These are phyloP conservation scores for Heliornis fulica DNA, from an alignment of 2,113 vertebrate species.

Conservation along the genomic window DNA sequence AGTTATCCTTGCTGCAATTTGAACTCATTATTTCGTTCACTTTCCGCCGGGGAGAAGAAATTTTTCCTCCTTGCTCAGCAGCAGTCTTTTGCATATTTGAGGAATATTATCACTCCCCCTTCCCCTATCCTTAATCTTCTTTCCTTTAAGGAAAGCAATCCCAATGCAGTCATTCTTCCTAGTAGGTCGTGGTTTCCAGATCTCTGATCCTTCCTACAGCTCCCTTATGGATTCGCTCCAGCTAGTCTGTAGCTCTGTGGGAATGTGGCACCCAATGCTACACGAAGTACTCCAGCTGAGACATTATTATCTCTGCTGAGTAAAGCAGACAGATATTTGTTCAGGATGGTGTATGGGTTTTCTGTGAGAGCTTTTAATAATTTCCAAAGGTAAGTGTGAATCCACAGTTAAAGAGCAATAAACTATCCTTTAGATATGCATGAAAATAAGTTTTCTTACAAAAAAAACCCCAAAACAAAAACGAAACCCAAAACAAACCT, in stretches of 20 bases:
- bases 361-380: background rate
- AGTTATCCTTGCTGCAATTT: slow-evolving; percentile 1
- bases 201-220: background rate
- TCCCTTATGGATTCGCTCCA: background rate
- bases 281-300: background rate
- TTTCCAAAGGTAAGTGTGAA: background rate
- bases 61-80: background rate
- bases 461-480: background rate
- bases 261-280: background rate
- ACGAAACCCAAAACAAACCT: no score
- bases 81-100: slow-evolving; percentile 48
- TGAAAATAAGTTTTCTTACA: background rate
- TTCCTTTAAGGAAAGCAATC: slow-evolving; percentile 8
- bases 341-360: background rate
- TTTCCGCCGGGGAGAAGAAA: background rate
- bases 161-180: background rate
- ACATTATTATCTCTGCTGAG: background rate
- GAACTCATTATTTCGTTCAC: slow-evolving; percentile 14
- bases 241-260: background rate
- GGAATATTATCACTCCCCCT: slow-evolving; percentile 18
- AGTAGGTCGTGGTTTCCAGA: background rate
- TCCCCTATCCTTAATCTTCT: slow-evolving; percentile 33
- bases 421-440: background rate
- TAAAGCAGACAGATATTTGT: background rate
- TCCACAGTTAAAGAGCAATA: background rate